Evolutionary conservation across 2,888 invertebrate genomes (phyloP).

Genomic region (Melitaea athalia): DNA sequence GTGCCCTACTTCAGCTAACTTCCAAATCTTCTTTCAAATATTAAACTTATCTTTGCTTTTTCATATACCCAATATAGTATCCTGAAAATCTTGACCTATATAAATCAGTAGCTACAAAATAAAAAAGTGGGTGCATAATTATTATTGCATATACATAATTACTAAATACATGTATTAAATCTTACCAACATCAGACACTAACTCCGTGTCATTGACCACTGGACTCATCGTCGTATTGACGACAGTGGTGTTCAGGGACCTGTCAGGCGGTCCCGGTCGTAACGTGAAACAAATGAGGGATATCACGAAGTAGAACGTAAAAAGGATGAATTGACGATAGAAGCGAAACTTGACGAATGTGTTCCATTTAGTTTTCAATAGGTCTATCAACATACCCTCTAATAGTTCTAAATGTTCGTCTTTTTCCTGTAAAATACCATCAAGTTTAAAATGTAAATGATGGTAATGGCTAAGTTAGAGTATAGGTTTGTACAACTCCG

Average conservation of each 20-base stretch:
- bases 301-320: constrained; percentile 94
- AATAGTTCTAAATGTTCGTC: constrained; percentile 96
- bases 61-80: too few species aligned
- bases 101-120: too few species aligned
- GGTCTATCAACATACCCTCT: constrained; percentile 96
- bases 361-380: constrained; percentile 98
- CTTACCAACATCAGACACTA: constrained; percentile 61
- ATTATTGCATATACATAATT: too few species aligned
- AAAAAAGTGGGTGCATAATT: too few species aligned
- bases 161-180: constrained; percentile 17
- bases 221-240: constrained; percentile 61
- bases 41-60: too few species aligned
- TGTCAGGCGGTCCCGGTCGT: constrained; percentile 91
- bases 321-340: constrained; percentile 95
- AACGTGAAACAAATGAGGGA: constrained; percentile 94
- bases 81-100: too few species aligned
- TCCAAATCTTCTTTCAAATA: too few species aligned
- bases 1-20: too few species aligned
- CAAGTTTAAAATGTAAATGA: background rate
- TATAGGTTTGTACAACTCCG: too few species aligned
- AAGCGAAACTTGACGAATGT: constrained; percentile 97
- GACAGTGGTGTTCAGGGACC: constrained; percentile 61
- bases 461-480: too few species aligned
- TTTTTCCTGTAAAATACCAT: constrained; percentile 87
- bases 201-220: constrained; percentile 61